Conservation (phyloP, 2,797 vertebrate species). For the Esox lucius region DNA sequence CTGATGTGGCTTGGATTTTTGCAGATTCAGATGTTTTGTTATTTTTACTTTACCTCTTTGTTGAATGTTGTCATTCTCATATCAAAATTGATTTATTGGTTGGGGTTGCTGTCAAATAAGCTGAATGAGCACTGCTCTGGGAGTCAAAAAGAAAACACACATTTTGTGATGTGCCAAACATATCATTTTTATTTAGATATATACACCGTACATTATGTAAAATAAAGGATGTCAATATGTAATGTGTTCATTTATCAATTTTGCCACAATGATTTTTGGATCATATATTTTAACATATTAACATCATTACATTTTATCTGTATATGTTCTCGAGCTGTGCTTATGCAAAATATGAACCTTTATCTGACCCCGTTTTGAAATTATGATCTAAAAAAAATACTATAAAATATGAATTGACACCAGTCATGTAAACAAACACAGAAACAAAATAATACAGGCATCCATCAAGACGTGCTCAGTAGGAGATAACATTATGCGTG, state of each 20-base stretch:
- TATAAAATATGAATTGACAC: neutral
- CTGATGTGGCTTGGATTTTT: slow-evolving; percentile 60
- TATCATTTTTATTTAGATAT: too few relatives aligned
- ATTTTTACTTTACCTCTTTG: slow-evolving; percentile 41
- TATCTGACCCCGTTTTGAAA: neutral
- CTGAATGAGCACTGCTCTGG: slow-evolving; percentile 22
- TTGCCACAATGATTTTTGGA: neutral
- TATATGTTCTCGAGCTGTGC: neutral
- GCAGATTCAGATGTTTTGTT: slow-evolving; percentile 32
- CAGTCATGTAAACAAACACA: neutral
- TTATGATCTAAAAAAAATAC: neutral
- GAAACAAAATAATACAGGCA: neutral
- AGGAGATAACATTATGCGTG: neutral
- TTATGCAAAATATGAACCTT: neutral
- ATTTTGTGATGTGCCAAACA: neutral
- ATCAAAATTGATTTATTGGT: slow-evolving; percentile 39
- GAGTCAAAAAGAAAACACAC: slow-evolving; percentile 38
- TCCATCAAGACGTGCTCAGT: neutral
- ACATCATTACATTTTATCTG: neutral
- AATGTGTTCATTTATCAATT: neutral
- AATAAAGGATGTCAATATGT: too few relatives aligned
- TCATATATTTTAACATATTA: neutral
- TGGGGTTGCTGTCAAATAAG: slow-evolving; percentile 49
- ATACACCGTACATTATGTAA: too few relatives aligned
- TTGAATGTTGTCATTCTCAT: slow-evolving; percentile 38